Percentiles rank a stretch among this genome's conserved stretches.
These are phyloP conservation scores for Timema podura DNA, from an alignment of 2,888 invertebrate genomes.

Conservation along the genomic window DNA sequence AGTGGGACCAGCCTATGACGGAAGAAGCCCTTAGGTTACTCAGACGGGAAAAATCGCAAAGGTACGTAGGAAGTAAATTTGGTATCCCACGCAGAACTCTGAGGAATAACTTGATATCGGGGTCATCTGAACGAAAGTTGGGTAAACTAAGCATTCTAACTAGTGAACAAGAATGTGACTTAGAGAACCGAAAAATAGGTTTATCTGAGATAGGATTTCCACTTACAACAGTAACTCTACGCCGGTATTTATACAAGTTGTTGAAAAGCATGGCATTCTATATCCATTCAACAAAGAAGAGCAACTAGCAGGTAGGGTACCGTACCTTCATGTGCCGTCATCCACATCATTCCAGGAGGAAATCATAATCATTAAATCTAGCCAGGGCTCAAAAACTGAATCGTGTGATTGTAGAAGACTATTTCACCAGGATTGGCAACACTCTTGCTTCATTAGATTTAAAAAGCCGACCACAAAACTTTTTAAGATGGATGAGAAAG, in stretches of 20 bases:
- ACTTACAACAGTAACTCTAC: background rate
- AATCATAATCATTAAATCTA: background rate
- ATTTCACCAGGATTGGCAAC: background rate
- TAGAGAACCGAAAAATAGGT: slow-evolving; percentile 2
- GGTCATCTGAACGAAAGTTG: slow-evolving; percentile 5
- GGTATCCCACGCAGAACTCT: background rate
- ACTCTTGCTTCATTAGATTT: background rate
- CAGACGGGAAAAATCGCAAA: background rate
- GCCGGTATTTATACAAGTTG: background rate
- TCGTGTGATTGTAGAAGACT: background rate
- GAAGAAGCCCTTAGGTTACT: background rate
- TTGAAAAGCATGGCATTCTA: background rate
- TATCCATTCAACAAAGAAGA: background rate
- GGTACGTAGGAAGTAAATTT: background rate
- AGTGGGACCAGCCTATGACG: background rate
- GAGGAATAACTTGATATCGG: background rate
- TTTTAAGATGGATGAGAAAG: slow-evolving; percentile 10
- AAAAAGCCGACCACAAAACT: background rate
- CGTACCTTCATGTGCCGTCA: background rate
- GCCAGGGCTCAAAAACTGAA: background rate
- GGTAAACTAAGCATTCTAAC: slow-evolving; percentile 11
- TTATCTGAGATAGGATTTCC: background rate
- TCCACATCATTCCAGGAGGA: background rate
- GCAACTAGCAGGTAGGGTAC: slow-evolving; percentile 8
- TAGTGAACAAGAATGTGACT: background rate